These are phyloP conservation scores for Ranitomeya variabilis DNA, from an alignment of 2,113 vertebrate genomes.

Conservation along the genomic window DNA sequence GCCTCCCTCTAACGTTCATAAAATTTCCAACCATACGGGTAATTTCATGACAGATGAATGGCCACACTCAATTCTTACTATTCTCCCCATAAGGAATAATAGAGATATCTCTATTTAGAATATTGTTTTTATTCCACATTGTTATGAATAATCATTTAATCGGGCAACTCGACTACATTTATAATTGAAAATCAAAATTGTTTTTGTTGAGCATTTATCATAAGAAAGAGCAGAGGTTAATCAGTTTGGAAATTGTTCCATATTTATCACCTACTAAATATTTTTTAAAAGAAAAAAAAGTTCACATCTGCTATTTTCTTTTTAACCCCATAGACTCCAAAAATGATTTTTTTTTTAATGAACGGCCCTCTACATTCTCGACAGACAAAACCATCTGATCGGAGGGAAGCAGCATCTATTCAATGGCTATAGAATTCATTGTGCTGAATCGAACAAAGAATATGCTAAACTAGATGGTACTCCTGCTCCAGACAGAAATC, in stretches of 20 bases:
- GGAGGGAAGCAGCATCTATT: not conserved
- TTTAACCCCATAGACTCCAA: not conserved
- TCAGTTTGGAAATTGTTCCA: not conserved
- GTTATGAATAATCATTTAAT: not conserved
- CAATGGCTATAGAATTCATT: not conserved
- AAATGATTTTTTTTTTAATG: no score
- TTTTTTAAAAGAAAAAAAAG: not conserved
- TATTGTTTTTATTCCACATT: not conserved
- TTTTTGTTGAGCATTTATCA: constrained; percentile 2
- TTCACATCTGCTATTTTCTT: not conserved
- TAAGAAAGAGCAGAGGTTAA: not conserved
- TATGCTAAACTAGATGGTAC: constrained; percentile 30
- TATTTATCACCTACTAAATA: not conserved
- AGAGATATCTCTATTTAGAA: not conserved
- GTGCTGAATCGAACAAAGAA: not conserved
- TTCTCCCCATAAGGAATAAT: not conserved
- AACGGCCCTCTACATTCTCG: not conserved
- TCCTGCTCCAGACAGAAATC: constrained; percentile 22
- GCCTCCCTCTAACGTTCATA: not conserved
- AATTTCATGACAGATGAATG: not conserved
- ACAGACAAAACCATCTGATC: not conserved
- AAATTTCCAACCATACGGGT: not conserved
- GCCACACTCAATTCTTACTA: not conserved
- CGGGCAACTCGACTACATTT: not conserved
- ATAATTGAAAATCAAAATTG: not conserved